Conservation (phyloP, 2,888 invertebrate species). For the Emmelina monodactyla region DNA sequence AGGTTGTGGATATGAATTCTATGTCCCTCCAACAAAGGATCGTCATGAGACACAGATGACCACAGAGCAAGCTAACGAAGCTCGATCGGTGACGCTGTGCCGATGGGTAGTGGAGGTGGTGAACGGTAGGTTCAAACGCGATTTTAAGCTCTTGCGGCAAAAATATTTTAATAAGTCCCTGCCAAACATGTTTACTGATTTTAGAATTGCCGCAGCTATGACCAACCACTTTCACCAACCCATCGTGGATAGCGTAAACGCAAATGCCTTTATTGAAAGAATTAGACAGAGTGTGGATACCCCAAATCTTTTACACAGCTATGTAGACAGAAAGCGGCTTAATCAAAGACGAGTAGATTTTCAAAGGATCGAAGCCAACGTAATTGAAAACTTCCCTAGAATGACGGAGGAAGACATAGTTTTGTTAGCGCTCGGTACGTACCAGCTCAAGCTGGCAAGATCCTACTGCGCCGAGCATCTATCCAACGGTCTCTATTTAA, state of each 20-base stretch:
- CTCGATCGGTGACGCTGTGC: slow-evolving; percentile 6
- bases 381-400: background rate
- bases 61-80: slow-evolving; percentile 4
- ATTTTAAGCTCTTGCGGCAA: slow-evolving; percentile 7
- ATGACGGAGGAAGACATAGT: slow-evolving; percentile 3
- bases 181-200: slow-evolving; percentile 5
- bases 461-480: slow-evolving; percentile 10
- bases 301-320: background rate
- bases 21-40: slow-evolving; percentile 5
- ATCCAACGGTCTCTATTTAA: slow-evolving; percentile 7
- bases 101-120: slow-evolving; percentile 9
- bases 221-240: slow-evolving; percentile 8
- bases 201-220: slow-evolving; percentile 5
- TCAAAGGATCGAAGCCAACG: slow-evolving; percentile 2
- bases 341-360: background rate
- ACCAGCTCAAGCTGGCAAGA: slow-evolving; percentile 10
- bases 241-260: slow-evolving; percentile 6
- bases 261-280: background rate
- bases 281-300: too few species aligned
- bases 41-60: slow-evolving; percentile 4
- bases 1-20: slow-evolving; percentile 3
- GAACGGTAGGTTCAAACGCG: slow-evolving; percentile 7
- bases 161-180: slow-evolving; percentile 7
- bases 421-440: slow-evolving; percentile 7
- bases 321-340: background rate